Base-by-base conservation (phyloP, 2,113 vertebrate genomes). In the Hemichromis elongatus region DNA sequence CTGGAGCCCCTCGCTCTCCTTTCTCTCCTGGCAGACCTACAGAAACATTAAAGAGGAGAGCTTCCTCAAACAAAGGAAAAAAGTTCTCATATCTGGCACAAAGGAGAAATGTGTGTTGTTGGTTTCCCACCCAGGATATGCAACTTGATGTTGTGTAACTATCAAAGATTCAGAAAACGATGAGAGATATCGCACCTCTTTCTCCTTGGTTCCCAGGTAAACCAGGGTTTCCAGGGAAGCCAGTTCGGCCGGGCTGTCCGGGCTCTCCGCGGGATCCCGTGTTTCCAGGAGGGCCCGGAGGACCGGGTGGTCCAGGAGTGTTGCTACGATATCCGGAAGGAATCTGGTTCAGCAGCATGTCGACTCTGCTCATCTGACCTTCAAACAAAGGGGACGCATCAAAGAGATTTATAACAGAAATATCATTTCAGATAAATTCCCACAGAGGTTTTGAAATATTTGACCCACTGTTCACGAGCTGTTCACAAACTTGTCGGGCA, bases 401-500 rank as follows among this genome's bases (percentile, higher is more conserved):
- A 75, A 0, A 84, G 19, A 3, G 47, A 59, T 73, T 56, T 26
- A 14, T 54, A 33, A 35, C 6, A 13, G 2, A 54, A 57, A 26
- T 1, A 13, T 7, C 13, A 18, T 53, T 66, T 18, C 45, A 85
- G 2, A 1, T 50, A 84, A 50, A 57, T 8, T 28, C 9, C 19
- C 14, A 5, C 3, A 37, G 21, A 21, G 1, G 37, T 63, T 13
- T 0, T 0, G 33, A 77, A n/a, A 86, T 1, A 14, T 21, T 81
- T 30, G 4, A 47, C 93, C 98, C 95, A 99, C 99, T 97, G 90
- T 97, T 99, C 93, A 99, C 98, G 93, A 99, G 86, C 83, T 99
- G 99, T 91, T 99, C 99, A 83, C 99, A 99, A 88, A 99, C 99
- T 99, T 99, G 99, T 98, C 98, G 97, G 90, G 99, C 98, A 80